A percentile compares a stretch with the other conserved stretches of the same genome.
These are phyloP conservation scores for Sinosuthora webbiana DNA, from an alignment of 2,113 vertebrate species.

Conservation along the genomic window DNA sequence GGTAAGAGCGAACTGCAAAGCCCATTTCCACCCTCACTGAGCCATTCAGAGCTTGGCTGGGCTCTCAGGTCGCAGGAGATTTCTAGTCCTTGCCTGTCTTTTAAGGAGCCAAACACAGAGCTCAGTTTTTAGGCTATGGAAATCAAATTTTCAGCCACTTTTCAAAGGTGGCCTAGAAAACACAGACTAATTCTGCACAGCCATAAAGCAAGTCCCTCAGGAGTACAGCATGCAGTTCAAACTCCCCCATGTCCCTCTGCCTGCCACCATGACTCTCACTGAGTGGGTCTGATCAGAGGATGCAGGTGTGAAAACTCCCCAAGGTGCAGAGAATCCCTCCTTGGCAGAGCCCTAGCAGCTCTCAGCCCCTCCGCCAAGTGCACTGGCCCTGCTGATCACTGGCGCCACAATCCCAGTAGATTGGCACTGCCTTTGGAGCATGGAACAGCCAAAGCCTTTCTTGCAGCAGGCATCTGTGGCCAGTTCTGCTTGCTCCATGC, in stretches of 20 bases:
- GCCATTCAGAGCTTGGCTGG: not conserved
- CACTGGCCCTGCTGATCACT: accelerated
- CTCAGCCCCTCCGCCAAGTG: not conserved
- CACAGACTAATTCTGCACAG: constrained; percentile 13
- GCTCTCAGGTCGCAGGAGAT: not conserved
- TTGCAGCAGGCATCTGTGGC: not conserved
- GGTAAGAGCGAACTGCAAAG: not conserved
- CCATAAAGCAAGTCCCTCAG: not conserved
- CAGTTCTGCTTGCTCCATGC: not conserved
- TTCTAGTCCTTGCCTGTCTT: not conserved
- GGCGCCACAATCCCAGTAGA: not conserved
- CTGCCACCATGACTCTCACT: not conserved
- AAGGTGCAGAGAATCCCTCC: not conserved
- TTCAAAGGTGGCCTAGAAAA: constrained; percentile 48
- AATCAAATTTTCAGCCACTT: not conserved
- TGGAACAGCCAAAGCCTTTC: not conserved
- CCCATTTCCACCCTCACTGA: not conserved
- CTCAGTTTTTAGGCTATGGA: constrained; percentile 17
- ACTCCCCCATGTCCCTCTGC: not conserved
- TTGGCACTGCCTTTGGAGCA: not conserved
- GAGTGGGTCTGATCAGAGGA: not conserved
- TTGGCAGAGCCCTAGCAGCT: accelerated
- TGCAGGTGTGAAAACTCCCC: not conserved
- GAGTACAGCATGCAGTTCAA: not conserved
- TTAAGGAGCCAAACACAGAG: not conserved